These are phyloP conservation scores for Ophioninae sp. DNA, from an alignment of 2,888 invertebrate species.

Conservation along the genomic window DNA sequence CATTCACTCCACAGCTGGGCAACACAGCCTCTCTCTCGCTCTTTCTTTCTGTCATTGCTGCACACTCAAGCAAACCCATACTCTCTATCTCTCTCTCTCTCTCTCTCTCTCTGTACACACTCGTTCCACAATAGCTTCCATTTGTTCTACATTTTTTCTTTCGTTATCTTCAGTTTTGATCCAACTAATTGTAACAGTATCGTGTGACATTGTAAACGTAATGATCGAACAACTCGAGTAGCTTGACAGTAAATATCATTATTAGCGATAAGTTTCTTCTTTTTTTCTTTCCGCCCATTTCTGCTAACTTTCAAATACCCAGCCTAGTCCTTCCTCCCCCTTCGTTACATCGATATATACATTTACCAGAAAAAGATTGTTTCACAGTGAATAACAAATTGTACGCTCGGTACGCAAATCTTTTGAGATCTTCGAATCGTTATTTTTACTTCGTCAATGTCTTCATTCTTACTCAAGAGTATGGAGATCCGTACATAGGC, in stretches of 20 bases:
- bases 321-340: background rate
- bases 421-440: conserved; percentile 70
- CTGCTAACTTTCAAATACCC: background rate
- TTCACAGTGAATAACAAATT: conserved; percentile 76
- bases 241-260: conserved; percentile 65
- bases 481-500: conserved; percentile 17
- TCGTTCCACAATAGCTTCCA: conserved; percentile 56
- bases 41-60: conserved; percentile 44
- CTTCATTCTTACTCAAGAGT: conserved; percentile 26
- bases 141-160: conserved; percentile 38
- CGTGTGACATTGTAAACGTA: conserved; percentile 58
- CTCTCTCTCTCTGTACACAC: conserved; percentile 53
- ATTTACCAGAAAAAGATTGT: conserved; percentile 69
- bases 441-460: conserved; percentile 42
- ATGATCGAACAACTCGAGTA: conserved; percentile 61
- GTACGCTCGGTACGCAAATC: conserved; percentile 73
- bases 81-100: conserved; percentile 58
- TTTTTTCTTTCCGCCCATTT: background rate
- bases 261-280: conserved; percentile 63
- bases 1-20: conserved; percentile 69
- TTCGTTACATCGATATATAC: conserved; percentile 58
- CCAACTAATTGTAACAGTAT: conserved; percentile 63
- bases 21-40: conserved; percentile 69
- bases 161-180: conserved; percentile 46
- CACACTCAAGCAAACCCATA: conserved; percentile 34